Evolutionary conservation across 2,797 vertebrate genomes (phyloP).

Genomic region (Epinephelus coioides): DNA sequence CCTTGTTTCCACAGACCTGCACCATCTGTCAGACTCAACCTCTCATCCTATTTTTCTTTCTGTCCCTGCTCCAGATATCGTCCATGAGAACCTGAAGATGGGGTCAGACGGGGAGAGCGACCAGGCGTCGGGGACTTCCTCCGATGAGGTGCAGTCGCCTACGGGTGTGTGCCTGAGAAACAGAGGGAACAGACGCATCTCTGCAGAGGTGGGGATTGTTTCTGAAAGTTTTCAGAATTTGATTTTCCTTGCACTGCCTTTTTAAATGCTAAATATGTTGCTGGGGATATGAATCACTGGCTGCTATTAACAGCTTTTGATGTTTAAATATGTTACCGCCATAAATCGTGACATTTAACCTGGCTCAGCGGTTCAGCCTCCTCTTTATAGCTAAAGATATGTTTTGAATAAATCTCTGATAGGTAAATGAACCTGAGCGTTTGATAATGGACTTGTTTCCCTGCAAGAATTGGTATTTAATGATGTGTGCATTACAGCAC

Average conservation of each 20-base stretch:
- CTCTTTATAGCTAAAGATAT: neutral
- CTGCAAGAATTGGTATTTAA: neutral
- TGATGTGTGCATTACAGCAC: slow-evolving; percentile 21
- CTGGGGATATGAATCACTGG: slow-evolving; percentile 39
- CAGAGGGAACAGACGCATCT: slow-evolving; percentile 94
- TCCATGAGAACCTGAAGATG: slow-evolving; percentile 98
- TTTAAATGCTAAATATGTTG: neutral
- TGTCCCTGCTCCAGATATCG: slow-evolving; percentile 87
- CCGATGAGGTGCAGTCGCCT: slow-evolving; percentile 97
- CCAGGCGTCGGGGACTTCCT: slow-evolving; percentile 96
- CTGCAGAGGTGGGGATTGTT: slow-evolving; percentile 91
- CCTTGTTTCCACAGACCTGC: slow-evolving; percentile 30
- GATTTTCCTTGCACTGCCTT: neutral
- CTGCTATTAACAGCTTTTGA: too few relatives aligned
- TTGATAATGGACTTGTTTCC: neutral
- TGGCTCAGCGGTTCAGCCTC: neutral
- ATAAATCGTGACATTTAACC: slow-evolving; percentile 28
- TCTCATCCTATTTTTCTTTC: slow-evolving; percentile 1
- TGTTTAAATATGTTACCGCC: neutral
- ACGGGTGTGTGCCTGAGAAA: slow-evolving; percentile 96
- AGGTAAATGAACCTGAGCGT: slow-evolving; percentile 3
- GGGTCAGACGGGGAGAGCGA: slow-evolving; percentile 97
- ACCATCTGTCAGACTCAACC: slow-evolving; percentile 29
- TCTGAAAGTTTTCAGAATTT: neutral
- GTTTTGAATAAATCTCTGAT: slow-evolving; percentile 15